phyloP scores from a whole-genome alignment of 2,113 vertebrate genomes.

The Myiopsitta monachus region DNA sequence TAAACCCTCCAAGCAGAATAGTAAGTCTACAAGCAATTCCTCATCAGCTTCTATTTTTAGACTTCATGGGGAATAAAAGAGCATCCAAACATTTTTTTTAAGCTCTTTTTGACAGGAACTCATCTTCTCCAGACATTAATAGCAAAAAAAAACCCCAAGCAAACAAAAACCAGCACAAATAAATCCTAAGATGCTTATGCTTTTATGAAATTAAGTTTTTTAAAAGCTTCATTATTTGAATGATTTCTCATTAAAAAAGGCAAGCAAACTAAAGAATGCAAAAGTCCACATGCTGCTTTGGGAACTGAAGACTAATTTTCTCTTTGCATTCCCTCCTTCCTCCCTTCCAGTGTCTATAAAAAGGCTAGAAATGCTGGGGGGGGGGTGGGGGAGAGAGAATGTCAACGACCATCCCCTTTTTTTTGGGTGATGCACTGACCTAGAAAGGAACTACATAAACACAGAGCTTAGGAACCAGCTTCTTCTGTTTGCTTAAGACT shows the following conservation, averaged over 20 bases:
- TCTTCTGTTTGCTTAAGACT: not conserved
- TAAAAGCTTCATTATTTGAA: not conserved
- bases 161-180: not conserved
- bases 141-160: not conserved
- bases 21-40: not conserved
- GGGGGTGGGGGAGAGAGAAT: too few relatives aligned
- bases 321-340: not conserved
- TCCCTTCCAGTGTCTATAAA: not conserved
- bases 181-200: not conserved
- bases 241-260: not conserved
- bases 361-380: not conserved
- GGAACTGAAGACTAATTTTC: not conserved
- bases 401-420: not conserved
- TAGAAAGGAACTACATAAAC: not conserved
- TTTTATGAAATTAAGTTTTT: not conserved
- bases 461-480: not conserved
- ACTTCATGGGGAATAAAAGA: not conserved
- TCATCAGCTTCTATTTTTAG: slow-evolving; percentile 4
- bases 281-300: not conserved
- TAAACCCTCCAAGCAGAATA: not conserved
- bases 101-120: not conserved
- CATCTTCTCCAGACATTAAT: not conserved
- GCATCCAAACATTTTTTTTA: not conserved
- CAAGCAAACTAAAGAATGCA: not conserved
- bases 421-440: not conserved